These are phyloP conservation scores for Camptogramma bilineatum DNA, from an alignment of 2,888 invertebrate genomes.

Conservation along the genomic window DNA sequence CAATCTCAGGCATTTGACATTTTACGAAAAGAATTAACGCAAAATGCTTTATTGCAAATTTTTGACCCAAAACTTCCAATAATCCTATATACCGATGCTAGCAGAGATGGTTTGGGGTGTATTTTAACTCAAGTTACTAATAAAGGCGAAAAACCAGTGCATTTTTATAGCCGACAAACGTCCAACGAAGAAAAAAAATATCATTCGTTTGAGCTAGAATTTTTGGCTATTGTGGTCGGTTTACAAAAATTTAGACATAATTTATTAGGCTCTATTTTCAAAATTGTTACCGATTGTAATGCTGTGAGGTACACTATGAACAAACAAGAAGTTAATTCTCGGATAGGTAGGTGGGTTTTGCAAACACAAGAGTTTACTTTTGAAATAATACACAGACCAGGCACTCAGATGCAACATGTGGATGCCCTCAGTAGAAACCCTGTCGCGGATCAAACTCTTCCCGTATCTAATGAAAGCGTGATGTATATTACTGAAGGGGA, in stretches of 20 bases:
- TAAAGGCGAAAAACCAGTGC: constrained; percentile 14
- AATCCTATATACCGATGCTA: constrained; percentile 6
- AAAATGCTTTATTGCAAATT: constrained; percentile 1
- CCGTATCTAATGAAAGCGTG: constrained; percentile 1
- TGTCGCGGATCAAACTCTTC: neutral
- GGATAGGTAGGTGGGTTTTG: constrained; percentile 47
- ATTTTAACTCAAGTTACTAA: constrained; percentile 2
- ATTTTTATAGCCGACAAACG: constrained; percentile 29
- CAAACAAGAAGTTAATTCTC: constrained; percentile 47
- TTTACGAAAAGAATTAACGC: constrained; percentile 16
- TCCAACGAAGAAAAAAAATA: constrained; percentile 24
- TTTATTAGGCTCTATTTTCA: constrained; percentile 1
- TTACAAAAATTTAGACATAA: constrained; percentile 12
- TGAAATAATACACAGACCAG: constrained; percentile 39
- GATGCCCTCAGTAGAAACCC: too few relatives aligned
- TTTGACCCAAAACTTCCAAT: constrained; percentile 6
- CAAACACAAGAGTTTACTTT: constrained; percentile 43
- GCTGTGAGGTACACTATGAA: constrained; percentile 6
- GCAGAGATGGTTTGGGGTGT: constrained; percentile 8
- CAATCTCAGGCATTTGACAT: constrained; percentile 30
- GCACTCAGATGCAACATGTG: constrained; percentile 41
- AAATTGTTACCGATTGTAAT: constrained; percentile 10
- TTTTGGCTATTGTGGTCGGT: constrained; percentile 38
- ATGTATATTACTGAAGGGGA: constrained; percentile 12
- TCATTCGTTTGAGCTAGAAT: constrained; percentile 42